Base-by-base conservation (phyloP, 2,113 vertebrate genomes). In the Lethenteron reissneri region DNA sequence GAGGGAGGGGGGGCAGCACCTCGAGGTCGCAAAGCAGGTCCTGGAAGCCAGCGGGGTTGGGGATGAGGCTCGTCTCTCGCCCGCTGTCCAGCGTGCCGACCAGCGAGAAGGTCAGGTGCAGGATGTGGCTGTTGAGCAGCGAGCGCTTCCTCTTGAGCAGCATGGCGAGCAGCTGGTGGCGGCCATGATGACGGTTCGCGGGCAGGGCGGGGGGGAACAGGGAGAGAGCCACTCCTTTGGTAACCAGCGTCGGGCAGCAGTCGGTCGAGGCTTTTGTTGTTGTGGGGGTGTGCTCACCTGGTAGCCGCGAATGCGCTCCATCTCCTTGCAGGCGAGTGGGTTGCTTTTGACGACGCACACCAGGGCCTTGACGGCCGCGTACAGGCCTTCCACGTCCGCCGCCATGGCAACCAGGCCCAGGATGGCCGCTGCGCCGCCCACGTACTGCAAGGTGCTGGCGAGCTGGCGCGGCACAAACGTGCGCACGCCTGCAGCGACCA, bases 21-120 rank as follows among this genome's bases (percentile, higher is more conserved):
- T 97, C 92, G 75, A 99, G 95, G 81, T 97, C 94, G 17, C 94
- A 97, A n/a, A 99, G 92, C 25, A 99, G 83, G 76, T 99, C 94
- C 81, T 99, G 94, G 78, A 97, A 99, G 74, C 91, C 94, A 8
- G 87, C 87, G 76, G 90, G 92, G 80, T 97, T 99, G 72, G 94
- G 94, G 74, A 99, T 99, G 78, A 99, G 96, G 75, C 92, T 96
- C 9, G 94, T 97, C 79, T 99, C 94, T 0, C 97, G 91, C 19
- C 94, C 94, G 0, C 94, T 99, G 72, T 99, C 94, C 0, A 99
- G 91, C 0, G 94, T 99, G 72, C 94, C 94, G 79, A 99, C 94
- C 80, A 99, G 79, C 57, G 94, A 99, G 80, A 99, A 99, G 57
- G 94, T 97, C 73, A 99, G 82, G 76, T 99, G 94, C 13, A 99